A percentile compares a stretch with the other conserved stretches of the same genome.
Conservation (phyloP, 2,113 vertebrate species). For the Coturnix japonica region DNA sequence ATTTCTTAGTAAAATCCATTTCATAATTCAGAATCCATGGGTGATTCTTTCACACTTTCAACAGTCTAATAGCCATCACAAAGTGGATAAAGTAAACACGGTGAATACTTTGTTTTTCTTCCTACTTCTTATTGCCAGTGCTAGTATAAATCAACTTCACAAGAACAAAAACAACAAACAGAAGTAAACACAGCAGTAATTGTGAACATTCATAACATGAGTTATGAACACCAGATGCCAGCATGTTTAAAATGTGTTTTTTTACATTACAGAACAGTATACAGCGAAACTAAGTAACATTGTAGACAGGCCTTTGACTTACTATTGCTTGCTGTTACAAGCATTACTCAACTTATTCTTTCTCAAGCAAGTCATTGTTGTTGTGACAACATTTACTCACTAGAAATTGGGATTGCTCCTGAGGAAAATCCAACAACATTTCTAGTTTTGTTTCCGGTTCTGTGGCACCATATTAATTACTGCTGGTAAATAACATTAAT, state of each 20-base stretch:
- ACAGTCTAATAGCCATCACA: neutral
- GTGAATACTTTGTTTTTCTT: slow-evolving; percentile 24
- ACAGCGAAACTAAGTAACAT: neutral
- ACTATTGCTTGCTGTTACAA: neutral
- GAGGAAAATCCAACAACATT: neutral
- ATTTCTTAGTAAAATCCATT: neutral
- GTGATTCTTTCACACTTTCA: neutral
- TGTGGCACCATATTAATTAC: neutral
- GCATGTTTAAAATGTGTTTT: neutral
- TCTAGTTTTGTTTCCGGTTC: neutral
- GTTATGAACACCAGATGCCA: neutral
- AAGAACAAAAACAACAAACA: neutral
- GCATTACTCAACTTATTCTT: neutral
- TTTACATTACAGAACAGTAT: neutral
- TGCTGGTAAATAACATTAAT: neutral
- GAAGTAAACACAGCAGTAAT: slow-evolving; percentile 27
- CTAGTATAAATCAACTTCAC: slow-evolving; percentile 22
- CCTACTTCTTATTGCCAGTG: neutral
- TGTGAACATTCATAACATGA: slow-evolving; percentile 39
- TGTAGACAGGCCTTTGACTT: neutral
- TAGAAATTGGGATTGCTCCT: neutral
- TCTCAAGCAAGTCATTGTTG: neutral
- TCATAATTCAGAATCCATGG: neutral
- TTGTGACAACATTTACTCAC: neutral
- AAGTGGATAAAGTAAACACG: neutral